These are phyloP conservation scores for Aspiorhynchus laticeps DNA, from an alignment of 2,113 vertebrate genomes.

Conservation along the genomic window DNA sequence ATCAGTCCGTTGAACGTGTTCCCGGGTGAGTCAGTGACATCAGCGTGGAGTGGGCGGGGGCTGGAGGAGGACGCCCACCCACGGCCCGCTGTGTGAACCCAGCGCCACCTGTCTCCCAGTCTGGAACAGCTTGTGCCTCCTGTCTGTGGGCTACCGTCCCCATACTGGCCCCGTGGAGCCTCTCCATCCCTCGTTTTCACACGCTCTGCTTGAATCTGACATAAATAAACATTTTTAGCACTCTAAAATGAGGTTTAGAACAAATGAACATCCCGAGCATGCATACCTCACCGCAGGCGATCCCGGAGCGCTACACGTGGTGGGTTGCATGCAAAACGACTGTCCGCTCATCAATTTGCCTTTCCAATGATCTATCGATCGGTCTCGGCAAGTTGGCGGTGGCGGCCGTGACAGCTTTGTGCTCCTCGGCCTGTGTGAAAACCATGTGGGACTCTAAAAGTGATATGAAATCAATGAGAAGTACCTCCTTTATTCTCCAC, in stretches of 20 bases:
- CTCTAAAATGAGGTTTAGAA: not conserved
- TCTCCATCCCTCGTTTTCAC: slow-evolving; percentile 47
- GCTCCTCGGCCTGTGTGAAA: not conserved
- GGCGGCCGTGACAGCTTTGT: not conserved
- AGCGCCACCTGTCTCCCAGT: slow-evolving; percentile 75
- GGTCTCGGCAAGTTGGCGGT: not conserved
- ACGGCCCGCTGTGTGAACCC: slow-evolving; percentile 71
- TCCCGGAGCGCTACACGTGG: not conserved
- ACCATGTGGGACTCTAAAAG: slow-evolving; percentile 23
- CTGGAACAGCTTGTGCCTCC: slow-evolving; percentile 64
- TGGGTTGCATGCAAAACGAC: not conserved
- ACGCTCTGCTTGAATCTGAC: slow-evolving; percentile 1
- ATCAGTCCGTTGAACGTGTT: slow-evolving; percentile 42
- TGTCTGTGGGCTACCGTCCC: slow-evolving; percentile 55
- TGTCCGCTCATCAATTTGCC: not conserved
- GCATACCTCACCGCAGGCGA: not conserved
- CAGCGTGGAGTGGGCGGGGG: slow-evolving; percentile 53
- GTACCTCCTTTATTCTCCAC: slow-evolving; percentile 18
- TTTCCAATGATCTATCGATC: not conserved
- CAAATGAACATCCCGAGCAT: not conserved
- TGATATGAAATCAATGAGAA: slow-evolving; percentile 32
- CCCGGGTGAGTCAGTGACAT: slow-evolving; percentile 64
- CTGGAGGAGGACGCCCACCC: slow-evolving; percentile 69
- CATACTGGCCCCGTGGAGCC: slow-evolving; percentile 39
- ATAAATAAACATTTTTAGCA: slow-evolving; percentile 28